Evolutionary conservation across 2,888 invertebrate species (phyloP), one percentile per base, ranked within the genome.

Genomic region (Eubasilissa splendida): DNA sequence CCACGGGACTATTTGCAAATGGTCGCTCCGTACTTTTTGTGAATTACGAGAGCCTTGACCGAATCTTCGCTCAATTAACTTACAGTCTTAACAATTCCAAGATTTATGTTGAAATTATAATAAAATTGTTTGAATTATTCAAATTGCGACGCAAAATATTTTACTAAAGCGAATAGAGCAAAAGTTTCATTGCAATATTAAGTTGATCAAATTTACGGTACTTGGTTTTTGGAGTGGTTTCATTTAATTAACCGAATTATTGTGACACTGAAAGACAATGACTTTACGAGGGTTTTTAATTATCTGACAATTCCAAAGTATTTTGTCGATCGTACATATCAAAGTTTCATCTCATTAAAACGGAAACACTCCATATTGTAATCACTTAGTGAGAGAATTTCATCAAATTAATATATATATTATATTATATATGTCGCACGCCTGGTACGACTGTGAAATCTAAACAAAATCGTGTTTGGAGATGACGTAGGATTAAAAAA

Each of bases 1-100:
- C 71, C 66, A 42, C 77, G 52, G 31, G 56, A 73, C 54, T 4
- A 33, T 12, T 71, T 12, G 71, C 71, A 12, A 58, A 71, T 31
- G 58, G 8, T 31, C 71, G 56, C 50, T 68, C 33, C 50, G 31
- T 33, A 56, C 12, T 73, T 73, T 56, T 4, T 56, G 12, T 33
- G n/a, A 73, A 73, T 73, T 56, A 54, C 71, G n/a, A 22, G 50
- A 14, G 74, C 50, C 56, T 42, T 33, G 50, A 50, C 68, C 74
- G 58, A 54, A 50, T 58, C 42, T 58, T 31, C 74, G 59, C 53
- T 12, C 60, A 74, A 74, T 74, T 74, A 59, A 50, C 74, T 74
- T 42, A 59, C 33, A 59, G 31, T 74, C 50, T 74, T 58, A 22
- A 56, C 11, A 31, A 56, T 31, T 71, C 71, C 11, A 71, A 58